Base-by-base conservation (phyloP, 2,888 invertebrate species). In the Sclerodermus sp. region DNA sequence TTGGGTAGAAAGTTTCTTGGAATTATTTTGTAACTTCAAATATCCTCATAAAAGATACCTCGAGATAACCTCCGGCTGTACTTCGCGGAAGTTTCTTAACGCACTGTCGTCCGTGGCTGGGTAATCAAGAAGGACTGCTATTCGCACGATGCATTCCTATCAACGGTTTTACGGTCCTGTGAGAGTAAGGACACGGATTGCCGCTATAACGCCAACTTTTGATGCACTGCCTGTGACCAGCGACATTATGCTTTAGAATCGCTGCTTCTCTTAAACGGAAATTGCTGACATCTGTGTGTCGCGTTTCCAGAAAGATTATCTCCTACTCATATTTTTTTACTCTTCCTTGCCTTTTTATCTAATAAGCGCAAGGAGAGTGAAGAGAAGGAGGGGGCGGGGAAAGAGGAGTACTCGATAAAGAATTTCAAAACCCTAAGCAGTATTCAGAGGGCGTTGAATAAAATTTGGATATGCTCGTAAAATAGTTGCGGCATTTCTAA, bases 121-220 rank as follows among this genome's bases (percentile, higher is more conserved):
- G n/a, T 45, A 47, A 31, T 43, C 36, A 30, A 46, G 39, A 32
- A 31, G 14, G 45, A 47, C 17, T 36, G 45, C 55, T 56, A 64
- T 67, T 62, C 60, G 60, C 53, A 49, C 56, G 51, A 57, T 44
- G 64, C 64, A 62, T 64, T 67, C 64, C 60, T 51, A 55, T 51
- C 54, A 51, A 51, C 61, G 62, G 59, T 68, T 71, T 71, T 68
- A 71, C 60, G 60, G 63, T 57, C 60, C 62, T 54, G 57, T 60
- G 59, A 59, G 67, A 65, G 60, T 61, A 60, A 62, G 64, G 64
- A 56, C 55, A 48, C 55, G 53, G 55, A 64, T 61, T 67, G 60
- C 64, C 60, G 65, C 58, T 45, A 58, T 62, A 62, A 64, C 62
- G 61, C 58, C 54, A 70, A 71, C 66, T 70, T 70, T 71, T 67